These are phyloP conservation scores for Ophiothrix spiculata DNA, from an alignment of 35 echinoderm and acorn worm species.

Conservation along the genomic window DNA sequence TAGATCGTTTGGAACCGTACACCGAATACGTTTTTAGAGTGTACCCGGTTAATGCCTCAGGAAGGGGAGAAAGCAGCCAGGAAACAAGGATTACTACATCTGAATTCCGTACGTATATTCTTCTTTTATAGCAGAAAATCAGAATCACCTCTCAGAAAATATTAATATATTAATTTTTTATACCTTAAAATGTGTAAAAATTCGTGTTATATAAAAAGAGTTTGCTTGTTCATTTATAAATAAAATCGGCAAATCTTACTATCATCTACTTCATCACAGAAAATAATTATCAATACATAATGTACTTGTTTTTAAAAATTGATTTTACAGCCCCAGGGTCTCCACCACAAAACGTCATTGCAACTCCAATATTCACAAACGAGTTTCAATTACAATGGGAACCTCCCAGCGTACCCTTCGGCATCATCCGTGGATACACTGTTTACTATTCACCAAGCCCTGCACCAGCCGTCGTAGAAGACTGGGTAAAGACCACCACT, in stretches of 20 bases:
- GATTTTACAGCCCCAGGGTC: neutral
- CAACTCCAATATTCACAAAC: neutral
- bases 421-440: neutral
- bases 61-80: neutral
- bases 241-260: too few species aligned
- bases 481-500: neutral
- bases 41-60: neutral
- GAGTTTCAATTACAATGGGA: neutral
- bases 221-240: too few species aligned
- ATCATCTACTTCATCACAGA: too few species aligned
- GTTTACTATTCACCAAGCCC: neutral
- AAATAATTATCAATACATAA: too few species aligned
- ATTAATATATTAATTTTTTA: too few species aligned
- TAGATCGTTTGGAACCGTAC: neutral
- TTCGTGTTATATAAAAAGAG: too few species aligned
- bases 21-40: neutral
- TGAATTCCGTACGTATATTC: neutral
- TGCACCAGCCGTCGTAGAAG: neutral
- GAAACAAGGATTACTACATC: neutral
- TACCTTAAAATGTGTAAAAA: too few species aligned
- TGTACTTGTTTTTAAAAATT: too few species aligned
- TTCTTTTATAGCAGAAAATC: too few species aligned
- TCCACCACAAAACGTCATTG: neutral
- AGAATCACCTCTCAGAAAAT: too few species aligned
- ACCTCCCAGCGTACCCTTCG: neutral